Percentiles rank a stretch among this genome's conserved stretches.
These are phyloP conservation scores for Ceratitis capitata DNA, from an alignment of 1,140 invertebrate genomes.

Conservation along the genomic window DNA sequence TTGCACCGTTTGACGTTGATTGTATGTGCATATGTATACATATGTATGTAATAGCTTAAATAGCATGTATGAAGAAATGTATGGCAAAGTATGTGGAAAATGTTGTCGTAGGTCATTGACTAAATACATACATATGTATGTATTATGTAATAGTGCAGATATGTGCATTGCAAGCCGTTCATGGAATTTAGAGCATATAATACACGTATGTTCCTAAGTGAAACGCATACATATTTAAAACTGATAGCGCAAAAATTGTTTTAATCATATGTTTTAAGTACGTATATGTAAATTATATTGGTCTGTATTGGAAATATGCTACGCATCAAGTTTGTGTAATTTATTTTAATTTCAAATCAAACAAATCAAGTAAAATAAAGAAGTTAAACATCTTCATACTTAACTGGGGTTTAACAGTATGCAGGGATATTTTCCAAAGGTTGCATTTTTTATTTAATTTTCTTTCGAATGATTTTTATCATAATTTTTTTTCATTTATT, in stretches of 20 bases:
- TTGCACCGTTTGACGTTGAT: not conserved
- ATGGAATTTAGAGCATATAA: constrained; percentile 8
- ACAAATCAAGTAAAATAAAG: not conserved
- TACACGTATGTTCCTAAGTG: not conserved
- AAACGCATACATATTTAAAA: too few relatives aligned
- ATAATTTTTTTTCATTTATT: too few relatives aligned
- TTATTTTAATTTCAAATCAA: not conserved
- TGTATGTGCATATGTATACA: not conserved
- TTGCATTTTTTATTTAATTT: too few relatives aligned
- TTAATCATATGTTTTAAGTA: not conserved
- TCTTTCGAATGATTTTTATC: too few relatives aligned
- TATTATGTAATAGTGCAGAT: not conserved
- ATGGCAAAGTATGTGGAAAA: not conserved
- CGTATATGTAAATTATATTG: not conserved
- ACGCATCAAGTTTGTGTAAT: not conserved
- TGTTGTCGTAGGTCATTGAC: constrained; percentile 8
- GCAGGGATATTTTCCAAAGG: too few relatives aligned
- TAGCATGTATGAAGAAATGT: not conserved
- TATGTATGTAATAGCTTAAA: too few relatives aligned
- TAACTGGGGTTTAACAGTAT: too few relatives aligned
- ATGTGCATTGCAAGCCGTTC: not conserved
- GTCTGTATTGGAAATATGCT: not conserved
- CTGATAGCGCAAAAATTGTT: not conserved
- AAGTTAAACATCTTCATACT: too few relatives aligned
- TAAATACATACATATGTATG: too few relatives aligned